Evolutionary conservation across 2,113 vertebrate species (phyloP), one percentile per base, ranked within the genome.

Genomic region (Tachysurus fulvidraco): DNA sequence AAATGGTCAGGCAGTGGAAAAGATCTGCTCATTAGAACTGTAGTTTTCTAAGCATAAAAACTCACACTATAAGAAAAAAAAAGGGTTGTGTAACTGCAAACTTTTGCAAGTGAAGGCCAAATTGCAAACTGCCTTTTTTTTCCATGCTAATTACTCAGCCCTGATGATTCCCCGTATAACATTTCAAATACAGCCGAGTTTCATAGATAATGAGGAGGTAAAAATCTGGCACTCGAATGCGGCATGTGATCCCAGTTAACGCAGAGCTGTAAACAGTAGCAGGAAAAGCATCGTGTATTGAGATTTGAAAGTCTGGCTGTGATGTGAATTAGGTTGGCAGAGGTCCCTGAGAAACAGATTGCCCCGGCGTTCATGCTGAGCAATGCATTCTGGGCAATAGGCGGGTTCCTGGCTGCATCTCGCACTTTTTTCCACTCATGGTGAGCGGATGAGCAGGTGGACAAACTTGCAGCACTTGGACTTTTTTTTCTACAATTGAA

Each of bases 261-360:
- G 74, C 74, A 52, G 54, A 76, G 77, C 79, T 55, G 83, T 50
- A 60, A 71, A 84, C 55, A 73, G 21, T 36, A 82, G 52, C 30
- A 71, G 30, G 19, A 41, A 25, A 78, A 57, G 11, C 44, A 46
- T 41, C 44, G 25, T 76, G 69, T 80, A 82, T 52, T 83, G 65
- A 64, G 73, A 83, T 84, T 76, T 86, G 86, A 54, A 84, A 52
- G 76, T 41, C 80, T 84, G 74, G 83, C 83, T 80, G 67, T 81
- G 83, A 78, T 83, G 59, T 67, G 83, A 86, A 86, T 81, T 64
- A 77, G 59, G 67, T 71, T 88, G 89, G 83, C 89, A 77, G 84
- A 81, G 57, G 59, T 85, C 81, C 55, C 67, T 17, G 82, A 85
- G 81, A 84, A 86, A 84, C 85, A 88, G 89, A 85, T 88, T 86